Base-by-base conservation (phyloP, 92 coral and sea anemone genomes). In the Epizoanthus illoricatus region DNA sequence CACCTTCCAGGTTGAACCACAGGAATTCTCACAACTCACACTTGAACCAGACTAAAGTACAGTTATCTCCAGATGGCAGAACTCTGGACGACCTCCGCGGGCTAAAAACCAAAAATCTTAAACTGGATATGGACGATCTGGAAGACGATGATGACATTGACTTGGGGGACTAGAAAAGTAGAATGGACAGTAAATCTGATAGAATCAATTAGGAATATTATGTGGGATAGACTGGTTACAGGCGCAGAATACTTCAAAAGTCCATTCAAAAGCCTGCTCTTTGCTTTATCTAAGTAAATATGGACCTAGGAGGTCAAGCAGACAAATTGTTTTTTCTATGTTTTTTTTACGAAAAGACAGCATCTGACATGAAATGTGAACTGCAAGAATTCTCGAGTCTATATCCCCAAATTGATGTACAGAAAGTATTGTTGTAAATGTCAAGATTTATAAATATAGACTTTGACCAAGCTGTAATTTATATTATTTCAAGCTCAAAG, bases 61-160 rank as follows among this genome's bases (percentile, higher is more conserved):
- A 91, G 73, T 84, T 88, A 81, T 86, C 92, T 33, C 94, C 97
- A 70, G 97, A 93, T 80, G 97, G 89, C 61, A 86, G 89, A 75
- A 86, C 92, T 54, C 80, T 93, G 45, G 97, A 93, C 12, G 94
- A 93, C 92, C 85, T 93, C 90, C 97, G 97, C 94, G 97, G 91
- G 97, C 94, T 93, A 93, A 93, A 93, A 93, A 93, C 85, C 70
- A 87, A 89, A 84, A 86, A 87, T 71, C 84, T 84, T 68, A 88
- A 93, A 19, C 62, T 73, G 57, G 80, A 84, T 49, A 84, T 75
- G 21, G 91, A 88, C 61, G 91, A 88, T 85, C 75, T 88, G 69
- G 88, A 71, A 56, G 86, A 88, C 76, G 88, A 69, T 52, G 90
- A 86, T 84, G 85, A 71, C 90, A 79, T 52, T 71, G 81, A 87